Evolutionary conservation across 2,888 invertebrate genomes (phyloP), one percentile per base, ranked within the genome.

Genomic region (Volucella zonaria): DNA sequence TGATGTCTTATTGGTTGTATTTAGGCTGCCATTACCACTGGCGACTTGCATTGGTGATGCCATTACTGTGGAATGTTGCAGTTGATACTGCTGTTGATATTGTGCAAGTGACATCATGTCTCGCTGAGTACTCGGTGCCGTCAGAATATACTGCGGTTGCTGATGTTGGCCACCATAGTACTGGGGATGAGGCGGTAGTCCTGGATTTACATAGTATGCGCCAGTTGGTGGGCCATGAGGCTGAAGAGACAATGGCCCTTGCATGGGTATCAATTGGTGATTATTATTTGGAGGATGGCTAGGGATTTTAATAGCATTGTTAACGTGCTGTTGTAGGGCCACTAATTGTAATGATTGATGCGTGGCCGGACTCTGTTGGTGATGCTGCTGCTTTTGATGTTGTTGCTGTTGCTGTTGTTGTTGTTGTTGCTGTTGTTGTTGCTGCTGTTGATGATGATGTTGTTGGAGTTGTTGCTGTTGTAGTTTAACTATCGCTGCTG

Each of bases 401-500:
- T 67, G 87, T 18, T 78, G 87, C 12, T 58, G 79, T 3, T 59
- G 82, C 11, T 77, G 85, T 0, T 71, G 82, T 1, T 74, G 79
- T 0, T 74, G 77, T 0, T 64, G 71, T 9, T 87, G 87, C 11
- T 83, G 85, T 2, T 73, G 75, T 15, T 79, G 87, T 11, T 67
- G 82, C n/a, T 79, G 77, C 3, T 70, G 67, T 8, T 86, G 87
- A 15, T 85, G 1, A 4, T 23, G 6, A 31, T 23, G 81, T n/a
- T 81, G 75, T 14, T 89, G 90, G 23, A 89, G 88, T 1, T 88
- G 87, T 42, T 88, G 86, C n/a, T 87, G 78, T 49, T 82, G 87
- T 66, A 78, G 75, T 9, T 73, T 18, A 18, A 18, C 18, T 64
- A 49, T 87, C 15, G 58, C 18, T 23, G 18, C 3, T 23, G 18